phyloP scores from a whole-genome alignment of 2,113 vertebrate species.

The Heterochromis multidens region DNA sequence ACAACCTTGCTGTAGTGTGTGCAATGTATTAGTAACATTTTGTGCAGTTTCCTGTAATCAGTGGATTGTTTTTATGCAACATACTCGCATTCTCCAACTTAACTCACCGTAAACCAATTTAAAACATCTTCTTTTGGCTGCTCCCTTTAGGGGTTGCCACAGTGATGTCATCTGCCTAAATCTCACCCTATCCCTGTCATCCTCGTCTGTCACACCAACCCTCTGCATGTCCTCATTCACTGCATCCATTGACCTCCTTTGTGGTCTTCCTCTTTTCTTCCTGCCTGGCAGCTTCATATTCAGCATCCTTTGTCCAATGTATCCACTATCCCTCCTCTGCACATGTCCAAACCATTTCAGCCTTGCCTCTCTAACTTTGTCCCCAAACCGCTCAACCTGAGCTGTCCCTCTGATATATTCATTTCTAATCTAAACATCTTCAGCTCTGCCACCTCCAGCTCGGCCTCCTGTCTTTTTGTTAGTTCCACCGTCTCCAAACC shows the following conservation, averaged over 20 bases:
- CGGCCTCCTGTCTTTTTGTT: background rate
- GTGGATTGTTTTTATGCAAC: background rate
- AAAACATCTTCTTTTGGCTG: too few species aligned
- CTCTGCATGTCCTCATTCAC: background rate
- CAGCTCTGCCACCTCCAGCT: background rate
- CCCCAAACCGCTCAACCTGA: background rate
- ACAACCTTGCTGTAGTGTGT: background rate
- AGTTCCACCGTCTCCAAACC: background rate
- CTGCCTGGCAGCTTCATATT: background rate
- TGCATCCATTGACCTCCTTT: rapidly evolving
- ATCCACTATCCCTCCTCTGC: background rate
- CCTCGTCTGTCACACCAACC: background rate
- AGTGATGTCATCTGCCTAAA: background rate
- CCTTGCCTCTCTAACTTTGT: background rate
- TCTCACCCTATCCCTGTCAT: background rate
- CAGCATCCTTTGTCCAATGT: background rate
- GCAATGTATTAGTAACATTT: background rate
- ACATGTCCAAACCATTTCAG: background rate
- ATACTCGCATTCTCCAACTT: background rate
- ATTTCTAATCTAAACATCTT: background rate
- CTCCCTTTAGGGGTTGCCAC: too few species aligned
- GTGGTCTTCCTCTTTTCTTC: background rate
- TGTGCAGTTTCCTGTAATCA: background rate
- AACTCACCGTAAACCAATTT: too few species aligned
- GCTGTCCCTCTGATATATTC: rapidly evolving